Evolutionary conservation across 1,140 invertebrate genomes (phyloP).

Genomic region (Leptonema lineaticorne): DNA sequence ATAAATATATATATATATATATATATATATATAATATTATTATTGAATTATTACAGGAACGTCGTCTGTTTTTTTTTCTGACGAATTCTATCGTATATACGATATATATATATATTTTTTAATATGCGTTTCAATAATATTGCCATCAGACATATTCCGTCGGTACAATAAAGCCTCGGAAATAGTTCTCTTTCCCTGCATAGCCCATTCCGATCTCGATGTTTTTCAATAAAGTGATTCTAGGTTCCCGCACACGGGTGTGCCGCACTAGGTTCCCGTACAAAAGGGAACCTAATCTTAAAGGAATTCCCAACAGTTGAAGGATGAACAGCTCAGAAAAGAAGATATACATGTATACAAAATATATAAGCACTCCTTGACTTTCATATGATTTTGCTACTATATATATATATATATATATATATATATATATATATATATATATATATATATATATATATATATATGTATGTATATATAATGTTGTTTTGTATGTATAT

Average conservation of each 20-base stretch:
- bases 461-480: not conserved
- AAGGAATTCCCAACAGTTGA: constrained; percentile 25
- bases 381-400: too few species aligned
- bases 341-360: too few species aligned
- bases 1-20: too few species aligned
- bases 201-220: constrained; percentile 14
- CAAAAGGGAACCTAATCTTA: constrained; percentile 31
- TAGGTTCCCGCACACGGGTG: not conserved
- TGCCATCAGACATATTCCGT: constrained; percentile 3
- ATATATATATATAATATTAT: too few species aligned
- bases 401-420: not conserved
- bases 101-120: not conserved
- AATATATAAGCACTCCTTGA: too few species aligned
- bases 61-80: too few species aligned
- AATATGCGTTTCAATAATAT: not conserved
- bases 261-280: not conserved
- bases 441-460: not conserved
- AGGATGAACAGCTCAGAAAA: too few species aligned
- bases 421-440: not conserved
- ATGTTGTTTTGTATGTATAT: too few species aligned
- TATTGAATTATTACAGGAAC: too few species aligned
- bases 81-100: too few species aligned
- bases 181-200: constrained; percentile 20
- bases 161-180: constrained; percentile 19
- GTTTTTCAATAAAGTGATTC: constrained; percentile 32